Conservation (phyloP, 1,140 invertebrate species). For the Neocloeon triangulifer region DNA sequence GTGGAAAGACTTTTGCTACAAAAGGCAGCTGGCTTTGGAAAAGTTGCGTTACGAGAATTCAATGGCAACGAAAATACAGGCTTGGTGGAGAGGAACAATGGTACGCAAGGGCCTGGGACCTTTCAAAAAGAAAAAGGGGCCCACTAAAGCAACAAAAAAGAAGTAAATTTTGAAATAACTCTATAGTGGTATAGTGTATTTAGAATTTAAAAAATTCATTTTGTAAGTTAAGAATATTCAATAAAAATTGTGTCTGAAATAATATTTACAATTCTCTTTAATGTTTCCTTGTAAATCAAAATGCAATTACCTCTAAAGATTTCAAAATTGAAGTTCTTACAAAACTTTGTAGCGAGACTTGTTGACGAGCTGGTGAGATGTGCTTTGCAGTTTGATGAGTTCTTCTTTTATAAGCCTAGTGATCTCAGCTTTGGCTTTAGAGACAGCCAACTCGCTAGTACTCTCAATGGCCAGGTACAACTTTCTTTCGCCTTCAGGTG, state of each 20-base stretch:
- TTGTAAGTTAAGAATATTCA: too few species aligned
- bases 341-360: slow-evolving; percentile 90
- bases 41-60: too few species aligned
- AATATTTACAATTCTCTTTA: too few species aligned
- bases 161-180: too few species aligned
- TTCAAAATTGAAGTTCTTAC: too few species aligned
- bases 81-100: slow-evolving; percentile 47
- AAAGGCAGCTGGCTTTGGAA: slow-evolving; percentile 14
- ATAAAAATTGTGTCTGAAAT: too few species aligned
- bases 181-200: too few species aligned
- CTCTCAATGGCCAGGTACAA: slow-evolving; percentile 98
- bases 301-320: background rate
- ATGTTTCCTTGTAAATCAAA: background rate
- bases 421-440: slow-evolving; percentile 96
- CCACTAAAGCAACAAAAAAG: too few species aligned
- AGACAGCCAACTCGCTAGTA: slow-evolving; percentile 87
- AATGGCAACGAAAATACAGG: slow-evolving; percentile 27
- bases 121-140: slow-evolving; percentile 17
- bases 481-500: slow-evolving; percentile 85
- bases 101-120: slow-evolving; percentile 34
- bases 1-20: slow-evolving; percentile 14
- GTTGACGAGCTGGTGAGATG: slow-evolving; percentile 65
- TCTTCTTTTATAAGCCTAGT: slow-evolving; percentile 96
- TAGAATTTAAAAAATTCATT: too few species aligned
- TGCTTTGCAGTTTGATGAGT: slow-evolving; percentile 74